These are phyloP conservation scores for Steinernema feltiae DNA, from an alignment of 1,140 invertebrate species.

Conservation along the genomic window DNA sequence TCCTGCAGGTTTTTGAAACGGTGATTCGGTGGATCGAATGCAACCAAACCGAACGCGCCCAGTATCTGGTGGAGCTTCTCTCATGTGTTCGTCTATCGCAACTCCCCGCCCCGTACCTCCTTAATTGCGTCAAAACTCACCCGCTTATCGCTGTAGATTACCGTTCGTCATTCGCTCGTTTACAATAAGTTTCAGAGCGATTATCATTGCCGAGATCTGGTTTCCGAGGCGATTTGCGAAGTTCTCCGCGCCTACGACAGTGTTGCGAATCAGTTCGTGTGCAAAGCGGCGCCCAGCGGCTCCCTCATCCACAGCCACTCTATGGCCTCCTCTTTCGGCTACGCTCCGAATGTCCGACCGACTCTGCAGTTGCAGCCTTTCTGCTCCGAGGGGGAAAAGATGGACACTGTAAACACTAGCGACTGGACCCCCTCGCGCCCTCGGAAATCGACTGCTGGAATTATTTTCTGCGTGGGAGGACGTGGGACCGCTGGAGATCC, in stretches of 20 bases:
- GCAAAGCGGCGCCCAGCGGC: neutral
- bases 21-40: conserved; percentile 27
- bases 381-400: neutral
- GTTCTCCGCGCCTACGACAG: neutral
- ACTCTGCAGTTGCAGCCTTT: neutral
- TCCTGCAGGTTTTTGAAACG: conserved; percentile 28
- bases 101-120: conserved; percentile 12
- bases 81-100: conserved; percentile 16
- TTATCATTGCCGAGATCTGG: neutral
- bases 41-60: neutral
- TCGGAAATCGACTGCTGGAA: conserved; percentile 29
- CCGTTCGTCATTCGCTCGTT: neutral
- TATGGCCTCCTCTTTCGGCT: neutral
- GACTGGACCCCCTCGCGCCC: neutral
- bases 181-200: conserved; percentile 1
- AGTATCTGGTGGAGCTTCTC: conserved; percentile 24
- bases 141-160: conserved; percentile 14
- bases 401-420: neutral
- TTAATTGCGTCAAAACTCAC: conserved; percentile 12
- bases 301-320: conserved; percentile 5
- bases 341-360: neutral
- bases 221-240: neutral
- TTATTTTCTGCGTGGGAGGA: conserved; percentile 48
- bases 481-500: conserved; percentile 42
- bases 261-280: neutral